Conservation (phyloP, 2,888 invertebrate genomes). For the Oegoconia quadripuncta region DNA sequence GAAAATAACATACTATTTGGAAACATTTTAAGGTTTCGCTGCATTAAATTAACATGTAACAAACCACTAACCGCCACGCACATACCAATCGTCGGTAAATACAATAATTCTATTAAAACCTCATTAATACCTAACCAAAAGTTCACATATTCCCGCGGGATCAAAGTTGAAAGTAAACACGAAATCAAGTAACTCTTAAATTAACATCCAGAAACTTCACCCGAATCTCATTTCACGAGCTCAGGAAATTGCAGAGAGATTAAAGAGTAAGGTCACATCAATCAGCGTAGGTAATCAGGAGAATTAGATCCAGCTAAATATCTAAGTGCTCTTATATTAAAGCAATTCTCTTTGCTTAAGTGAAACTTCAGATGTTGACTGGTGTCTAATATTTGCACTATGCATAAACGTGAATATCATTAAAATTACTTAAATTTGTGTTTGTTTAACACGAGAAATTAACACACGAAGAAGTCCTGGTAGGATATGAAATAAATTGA, state of each 20-base stretch:
- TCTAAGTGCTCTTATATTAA: slow-evolving; percentile 4
- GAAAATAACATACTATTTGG: too few species aligned
- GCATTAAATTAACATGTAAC: too few species aligned
- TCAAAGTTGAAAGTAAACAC: slow-evolving; percentile 3
- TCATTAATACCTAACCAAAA: neutral
- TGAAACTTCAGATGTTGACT: neutral
- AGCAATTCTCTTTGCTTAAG: neutral
- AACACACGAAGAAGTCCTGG: too few species aligned
- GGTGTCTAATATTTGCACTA: neutral
- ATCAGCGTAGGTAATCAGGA: slow-evolving; percentile 41
- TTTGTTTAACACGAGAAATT: neutral
- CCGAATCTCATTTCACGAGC: slow-evolving; percentile 13
- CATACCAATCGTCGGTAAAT: too few species aligned
- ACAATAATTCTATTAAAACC: too few species aligned
- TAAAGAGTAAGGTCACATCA: slow-evolving; percentile 33
- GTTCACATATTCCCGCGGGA: neutral
- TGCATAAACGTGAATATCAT: neutral
- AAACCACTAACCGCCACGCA: too few species aligned
- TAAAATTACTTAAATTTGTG: slow-evolving; percentile 1
- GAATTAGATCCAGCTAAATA: slow-evolving; percentile 31
- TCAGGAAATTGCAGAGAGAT: slow-evolving; percentile 21
- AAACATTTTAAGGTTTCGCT: too few species aligned
- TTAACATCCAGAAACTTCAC: slow-evolving; percentile 12
- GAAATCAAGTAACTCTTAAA: slow-evolving; percentile 7
- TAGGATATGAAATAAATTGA: too few species aligned